These are phyloP conservation scores for Parauchenoglanis ngamensis DNA, from an alignment of 2,797 vertebrate genomes.

Conservation along the genomic window DNA sequence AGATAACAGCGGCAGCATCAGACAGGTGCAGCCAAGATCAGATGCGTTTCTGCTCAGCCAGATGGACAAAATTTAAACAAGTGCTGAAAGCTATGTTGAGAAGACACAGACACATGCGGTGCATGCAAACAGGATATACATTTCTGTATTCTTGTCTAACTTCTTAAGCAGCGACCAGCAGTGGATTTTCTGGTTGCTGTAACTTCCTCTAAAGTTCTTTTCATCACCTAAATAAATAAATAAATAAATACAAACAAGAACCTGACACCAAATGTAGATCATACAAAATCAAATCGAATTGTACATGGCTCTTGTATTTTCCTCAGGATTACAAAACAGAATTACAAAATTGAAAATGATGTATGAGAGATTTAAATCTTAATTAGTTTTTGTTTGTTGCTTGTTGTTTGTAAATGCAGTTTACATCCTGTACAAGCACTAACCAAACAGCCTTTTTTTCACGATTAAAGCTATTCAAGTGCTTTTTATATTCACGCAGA, in stretches of 20 bases:
- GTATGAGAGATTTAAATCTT: background rate
- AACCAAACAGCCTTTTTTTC: background rate
- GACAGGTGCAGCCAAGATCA: conserved; percentile 69
- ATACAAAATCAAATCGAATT: too few relatives aligned
- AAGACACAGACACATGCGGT: background rate
- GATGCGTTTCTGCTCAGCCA: conserved; percentile 41
- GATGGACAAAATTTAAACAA: conserved; percentile 16
- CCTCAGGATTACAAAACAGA: too few relatives aligned
- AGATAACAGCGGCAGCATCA: conserved; percentile 61
- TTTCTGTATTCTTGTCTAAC: background rate
- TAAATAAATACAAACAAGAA: background rate
- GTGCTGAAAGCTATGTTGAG: conserved; percentile 7
- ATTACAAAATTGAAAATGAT: background rate
- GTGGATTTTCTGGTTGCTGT: background rate
- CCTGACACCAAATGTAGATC: background rate
- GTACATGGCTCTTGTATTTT: background rate
- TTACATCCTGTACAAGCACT: background rate
- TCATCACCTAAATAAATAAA: background rate
- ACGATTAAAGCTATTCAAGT: background rate
- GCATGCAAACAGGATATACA: background rate
- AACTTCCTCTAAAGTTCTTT: background rate
- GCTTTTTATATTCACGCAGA: background rate
- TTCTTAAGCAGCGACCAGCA: background rate
- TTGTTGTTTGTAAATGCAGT: background rate
- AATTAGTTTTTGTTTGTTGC: background rate